Percentiles rank a stretch among this genome's conserved stretches.
phyloP scores from a whole-genome alignment of 1,140 invertebrate species.

The Antheraea pernyi region DNA sequence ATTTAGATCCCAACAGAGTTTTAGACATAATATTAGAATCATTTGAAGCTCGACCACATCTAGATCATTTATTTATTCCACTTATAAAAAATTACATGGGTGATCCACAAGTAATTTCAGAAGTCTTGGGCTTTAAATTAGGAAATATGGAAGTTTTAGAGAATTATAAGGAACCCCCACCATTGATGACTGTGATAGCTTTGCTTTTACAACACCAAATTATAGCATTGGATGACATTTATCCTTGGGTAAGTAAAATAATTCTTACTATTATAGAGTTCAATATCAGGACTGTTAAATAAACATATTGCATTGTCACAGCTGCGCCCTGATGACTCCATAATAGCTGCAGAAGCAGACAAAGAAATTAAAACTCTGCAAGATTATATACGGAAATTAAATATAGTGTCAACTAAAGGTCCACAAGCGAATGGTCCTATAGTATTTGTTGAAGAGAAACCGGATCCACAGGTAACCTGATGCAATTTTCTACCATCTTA shows the following conservation, averaged over 20 bases:
- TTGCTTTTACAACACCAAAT: conserved; percentile 93
- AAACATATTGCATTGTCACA: conserved; percentile 55
- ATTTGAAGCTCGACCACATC: conserved; percentile 93
- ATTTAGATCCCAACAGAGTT: conserved; percentile 98
- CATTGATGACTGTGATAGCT: conserved; percentile 93
- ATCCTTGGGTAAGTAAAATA: conserved; percentile 89
- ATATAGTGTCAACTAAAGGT: conserved; percentile 91
- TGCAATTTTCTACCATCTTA: background rate
- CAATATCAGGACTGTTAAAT: background rate
- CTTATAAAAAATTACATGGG: conserved; percentile 93
- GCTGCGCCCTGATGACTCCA: conserved; percentile 91
- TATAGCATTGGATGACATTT: conserved; percentile 92
- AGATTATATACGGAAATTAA: conserved; percentile 92
- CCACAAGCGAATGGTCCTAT: conserved; percentile 87
- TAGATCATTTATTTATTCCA: conserved; percentile 89
- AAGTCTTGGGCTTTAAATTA: conserved; percentile 97
- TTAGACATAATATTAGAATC: conserved; percentile 97
- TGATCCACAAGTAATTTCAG: conserved; percentile 84
- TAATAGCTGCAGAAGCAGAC: conserved; percentile 90
- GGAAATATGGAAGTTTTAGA: conserved; percentile 85
- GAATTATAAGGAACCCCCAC: conserved; percentile 86
- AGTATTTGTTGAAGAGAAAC: conserved; percentile 86
- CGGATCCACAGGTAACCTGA: conserved; percentile 65
- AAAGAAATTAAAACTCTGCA: conserved; percentile 91
- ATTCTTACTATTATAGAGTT: conserved; percentile 1